Conservation (phyloP, 2,113 vertebrate species). For the mouse (Mus musculus) region GRCm39 chr10:127961001-127961500, state of each 20-base stretch:
- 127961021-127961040: slow-evolving; percentile 67
- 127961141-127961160: slow-evolving; percentile 94
- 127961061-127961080: neutral
- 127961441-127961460: slow-evolving; percentile 97
- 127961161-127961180: slow-evolving; percentile 95
- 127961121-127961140: slow-evolving; percentile 83
- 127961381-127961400: slow-evolving; percentile 96
- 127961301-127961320: neutral
- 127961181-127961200: slow-evolving; percentile 94
- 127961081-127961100: neutral
- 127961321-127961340: neutral
- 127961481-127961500: slow-evolving; percentile 97
- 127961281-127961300: neutral
- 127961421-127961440: slow-evolving; percentile 96
- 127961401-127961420: slow-evolving; percentile 96
- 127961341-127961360: neutral
- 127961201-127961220: slow-evolving; percentile 94
- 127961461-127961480: slow-evolving; percentile 95
- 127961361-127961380: slow-evolving; percentile 94
- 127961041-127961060: slow-evolving; percentile 86
- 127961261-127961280: slow-evolving; percentile 92
- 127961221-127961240: slow-evolving; percentile 94
- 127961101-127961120: neutral
- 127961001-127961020: slow-evolving; percentile 84
- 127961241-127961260: slow-evolving; percentile 98